Percentiles rank a stretch among this genome's conserved stretches.
These are phyloP conservation scores for Palythoa grandiflora DNA, from an alignment of 92 coral and sea anemone species.

Conservation along the genomic window DNA sequence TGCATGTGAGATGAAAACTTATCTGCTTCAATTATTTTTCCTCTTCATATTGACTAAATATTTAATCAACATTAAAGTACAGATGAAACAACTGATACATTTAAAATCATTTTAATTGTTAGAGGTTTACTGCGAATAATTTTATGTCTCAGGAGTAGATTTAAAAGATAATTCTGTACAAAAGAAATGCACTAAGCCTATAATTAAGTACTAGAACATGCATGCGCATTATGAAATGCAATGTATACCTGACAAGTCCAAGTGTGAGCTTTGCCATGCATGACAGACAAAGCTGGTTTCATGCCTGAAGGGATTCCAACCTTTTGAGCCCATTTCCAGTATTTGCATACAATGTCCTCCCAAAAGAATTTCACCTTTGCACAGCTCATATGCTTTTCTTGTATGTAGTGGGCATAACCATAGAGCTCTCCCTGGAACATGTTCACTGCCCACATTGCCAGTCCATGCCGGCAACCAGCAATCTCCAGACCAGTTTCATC, in stretches of 20 bases:
- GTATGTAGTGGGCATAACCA: conserved; percentile 75
- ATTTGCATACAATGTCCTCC: conserved; percentile 68
- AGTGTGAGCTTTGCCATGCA: conserved; percentile 69
- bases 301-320: conserved; percentile 35
- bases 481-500: conserved; percentile 41
- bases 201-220: not conserved
- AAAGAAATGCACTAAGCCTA: not conserved
- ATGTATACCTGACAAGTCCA: conserved; percentile 68
- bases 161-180: not conserved
- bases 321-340: conserved; percentile 73
- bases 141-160: not conserved
- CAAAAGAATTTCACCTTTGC: conserved; percentile 54
- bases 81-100: no score
- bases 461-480: conserved; percentile 76
- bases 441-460: conserved; percentile 75
- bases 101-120: not conserved
- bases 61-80: conserved; percentile 1
- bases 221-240: no score
- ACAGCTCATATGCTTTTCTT: conserved; percentile 47
- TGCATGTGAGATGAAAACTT: not conserved
- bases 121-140: not conserved
- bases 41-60: not conserved
- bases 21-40: not conserved
- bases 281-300: conserved; percentile 67
- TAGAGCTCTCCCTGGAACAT: conserved; percentile 72